These are phyloP conservation scores for Muscidifurax raptorellus DNA, from an alignment of 1,140 invertebrate species.

Conservation along the genomic window DNA sequence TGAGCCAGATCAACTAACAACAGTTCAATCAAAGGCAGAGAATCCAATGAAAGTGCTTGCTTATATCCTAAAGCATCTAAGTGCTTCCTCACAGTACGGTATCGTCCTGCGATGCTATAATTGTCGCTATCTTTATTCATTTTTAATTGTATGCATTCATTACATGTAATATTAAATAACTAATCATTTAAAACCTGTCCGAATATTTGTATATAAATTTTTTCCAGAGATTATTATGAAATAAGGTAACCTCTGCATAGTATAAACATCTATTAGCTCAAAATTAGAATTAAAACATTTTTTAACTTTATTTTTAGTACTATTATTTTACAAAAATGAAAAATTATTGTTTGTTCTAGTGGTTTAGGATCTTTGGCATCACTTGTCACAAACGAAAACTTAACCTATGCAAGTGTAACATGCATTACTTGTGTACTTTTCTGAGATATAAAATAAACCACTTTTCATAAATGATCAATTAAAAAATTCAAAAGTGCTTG, in stretches of 20 bases:
- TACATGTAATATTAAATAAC: too few species aligned
- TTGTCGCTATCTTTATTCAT: conserved; percentile 58
- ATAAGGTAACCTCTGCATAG: conserved; percentile 30
- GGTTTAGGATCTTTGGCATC: background rate
- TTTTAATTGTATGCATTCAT: background rate
- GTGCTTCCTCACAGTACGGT: conserved; percentile 77
- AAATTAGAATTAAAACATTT: background rate
- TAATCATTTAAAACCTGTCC: too few species aligned
- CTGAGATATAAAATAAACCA: background rate
- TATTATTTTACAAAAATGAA: background rate
- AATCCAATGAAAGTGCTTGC: conserved; percentile 83
- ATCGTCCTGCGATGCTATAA: conserved; percentile 70
- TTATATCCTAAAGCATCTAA: conserved; percentile 85
- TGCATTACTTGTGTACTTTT: background rate
- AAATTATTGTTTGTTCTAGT: background rate
- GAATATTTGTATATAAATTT: too few species aligned
- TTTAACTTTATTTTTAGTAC: background rate
- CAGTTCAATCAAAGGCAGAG: conserved; percentile 84
- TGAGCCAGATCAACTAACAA: conserved; percentile 85
- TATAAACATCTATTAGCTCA: background rate
- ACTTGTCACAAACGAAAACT: background rate
- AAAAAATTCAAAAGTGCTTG: background rate
- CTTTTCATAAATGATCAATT: background rate
- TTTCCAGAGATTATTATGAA: background rate
- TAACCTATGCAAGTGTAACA: background rate